Percentiles rank a stretch among this genome's conserved stretches.
Evolutionary conservation across 1,140 invertebrate genomes (phyloP).

Genomic region (silkworm (Bombyx mori)): ASM3026992v2 NC_085124.1:7265501-7266000

Average conservation of each 20-base stretch:
- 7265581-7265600: too few species aligned
- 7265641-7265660: too few species aligned
- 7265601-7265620: too few species aligned
- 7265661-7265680: too few species aligned
- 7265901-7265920: slow-evolving; percentile 52
- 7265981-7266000: slow-evolving; percentile 31
- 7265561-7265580: too few species aligned
- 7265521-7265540: too few species aligned
- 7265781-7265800: slow-evolving; percentile 18
- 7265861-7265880: slow-evolving; percentile 39
- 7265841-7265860: slow-evolving; percentile 20
- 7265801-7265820: slow-evolving; percentile 20
- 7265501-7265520: too few species aligned
- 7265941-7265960: slow-evolving; percentile 36
- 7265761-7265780: slow-evolving; percentile 14
- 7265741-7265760: slow-evolving; percentile 11
- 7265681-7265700: too few species aligned
- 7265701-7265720: neutral
- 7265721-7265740: slow-evolving; percentile 15
- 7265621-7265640: too few species aligned
- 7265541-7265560: too few species aligned
- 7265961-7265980: slow-evolving; percentile 45
- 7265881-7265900: slow-evolving; percentile 29
- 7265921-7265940: slow-evolving; percentile 50
- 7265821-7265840: slow-evolving; percentile 11